Evolutionary conservation across 2,113 vertebrate genomes (phyloP), one percentile per base, ranked within the genome.

Genomic region (Puntigrus tetrazona): DNA sequence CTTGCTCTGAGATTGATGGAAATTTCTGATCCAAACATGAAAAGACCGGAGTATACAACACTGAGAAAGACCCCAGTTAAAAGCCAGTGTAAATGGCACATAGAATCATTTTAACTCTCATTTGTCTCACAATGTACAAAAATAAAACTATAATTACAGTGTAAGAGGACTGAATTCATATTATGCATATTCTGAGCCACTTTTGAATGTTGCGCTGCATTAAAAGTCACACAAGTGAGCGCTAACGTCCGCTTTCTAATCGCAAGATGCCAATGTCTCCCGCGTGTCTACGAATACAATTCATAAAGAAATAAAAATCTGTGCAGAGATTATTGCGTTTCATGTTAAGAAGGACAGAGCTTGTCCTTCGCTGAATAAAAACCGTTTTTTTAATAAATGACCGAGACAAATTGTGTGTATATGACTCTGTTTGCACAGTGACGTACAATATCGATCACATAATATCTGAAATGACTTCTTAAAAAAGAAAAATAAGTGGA

Each of bases 301-400:
- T 63, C 16, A 83, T 61, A 22, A 57, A 67, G 38, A 73, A 74
- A 75, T 57, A 74, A 31, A 78, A 20, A 63, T 65, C 73, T 61
- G 57, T 84, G 31, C 63, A 69, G 50, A 87, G n/a, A 57, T 81
- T 89, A 89, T 87, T 89, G 88, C 88, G 84, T 87, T 74, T 81
- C 55, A 70, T 81, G 36, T 52, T 52, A 31, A 72, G 43, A 57
- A n/a, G 52, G 34, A 67, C 41, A 63, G 8, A 27, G 57, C 43
- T 75, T 63, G 63, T 55, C 9, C 20, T 38, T 41, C 41, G 61
- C 65, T 3, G 18, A 67, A 50, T 81, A 67, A 5, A 81, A 80
- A 80, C n/a, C 7, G 34, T 31, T 8, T 61, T 50, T 80, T 63
- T 10, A 47, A n/a, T 65, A 27, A 63, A 63, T 29, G 52, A 78